Evolutionary conservation across 2,797 vertebrate genomes (phyloP).

Genomic region (Silurus aristotelis): DNA sequence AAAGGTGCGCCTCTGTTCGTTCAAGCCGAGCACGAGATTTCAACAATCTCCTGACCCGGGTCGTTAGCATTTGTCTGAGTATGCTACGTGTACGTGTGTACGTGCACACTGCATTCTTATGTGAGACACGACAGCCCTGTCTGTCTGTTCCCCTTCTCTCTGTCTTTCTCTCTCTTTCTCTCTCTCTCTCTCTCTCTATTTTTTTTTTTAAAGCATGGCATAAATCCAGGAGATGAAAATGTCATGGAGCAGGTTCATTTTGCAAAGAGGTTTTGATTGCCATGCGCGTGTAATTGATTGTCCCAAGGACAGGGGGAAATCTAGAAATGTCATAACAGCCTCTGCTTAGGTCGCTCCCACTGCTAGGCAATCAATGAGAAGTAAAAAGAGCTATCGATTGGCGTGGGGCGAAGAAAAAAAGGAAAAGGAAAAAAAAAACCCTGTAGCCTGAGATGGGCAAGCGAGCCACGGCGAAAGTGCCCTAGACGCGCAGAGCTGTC

Average conservation of each 20-base stretch:
- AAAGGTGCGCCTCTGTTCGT: constrained; percentile 14
- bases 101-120: constrained; percentile 47
- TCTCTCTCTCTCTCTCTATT: constrained; percentile 36
- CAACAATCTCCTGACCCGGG: constrained; percentile 63
- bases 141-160: constrained; percentile 17
- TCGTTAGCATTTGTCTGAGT: constrained; percentile 54
- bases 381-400: constrained; percentile 85
- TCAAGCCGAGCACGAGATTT: constrained; percentile 43
- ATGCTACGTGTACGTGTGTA: constrained; percentile 1
- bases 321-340: constrained; percentile 87
- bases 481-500: constrained; percentile 75
- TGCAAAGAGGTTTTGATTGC: constrained; percentile 87
- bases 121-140: constrained; percentile 51
- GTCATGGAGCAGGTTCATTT: constrained; percentile 84
- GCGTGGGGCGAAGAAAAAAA: constrained; percentile 62
- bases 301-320: constrained; percentile 86
- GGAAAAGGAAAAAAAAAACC: constrained; percentile 61
- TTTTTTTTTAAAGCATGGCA: constrained; percentile 66
- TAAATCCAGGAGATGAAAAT: constrained; percentile 85
- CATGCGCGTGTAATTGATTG: constrained; percentile 84
- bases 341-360: constrained; percentile 81
- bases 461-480: constrained; percentile 71
- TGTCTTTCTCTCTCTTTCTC: constrained; percentile 14
- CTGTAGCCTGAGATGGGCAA: constrained; percentile 79
- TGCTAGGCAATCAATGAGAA: constrained; percentile 81